phyloP scores from a whole-genome alignment of 2,113 vertebrate species.

The Microcebus tavaratra region DNA sequence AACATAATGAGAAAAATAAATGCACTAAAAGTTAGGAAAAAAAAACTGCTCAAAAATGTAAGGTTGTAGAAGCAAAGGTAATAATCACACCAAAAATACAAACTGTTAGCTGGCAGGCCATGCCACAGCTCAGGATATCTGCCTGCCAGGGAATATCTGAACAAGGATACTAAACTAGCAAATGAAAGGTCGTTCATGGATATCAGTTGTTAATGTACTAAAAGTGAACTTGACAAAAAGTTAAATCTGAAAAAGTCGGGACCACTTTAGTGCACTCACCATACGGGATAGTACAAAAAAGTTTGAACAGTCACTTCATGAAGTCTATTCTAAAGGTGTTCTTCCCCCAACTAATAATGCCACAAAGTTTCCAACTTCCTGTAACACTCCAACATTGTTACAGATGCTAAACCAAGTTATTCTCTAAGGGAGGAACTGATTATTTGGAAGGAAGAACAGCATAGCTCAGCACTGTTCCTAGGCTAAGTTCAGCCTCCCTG shows the following conservation, averaged over 20 bases:
- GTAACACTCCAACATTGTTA: slow-evolving; percentile 20
- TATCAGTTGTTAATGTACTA: background rate
- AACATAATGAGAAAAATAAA: background rate
- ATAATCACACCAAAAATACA: background rate
- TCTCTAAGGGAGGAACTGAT: slow-evolving; percentile 64
- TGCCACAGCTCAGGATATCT: background rate
- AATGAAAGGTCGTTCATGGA: fast-evolving
- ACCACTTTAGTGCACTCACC: background rate
- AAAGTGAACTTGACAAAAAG: background rate
- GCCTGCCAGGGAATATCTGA: background rate
- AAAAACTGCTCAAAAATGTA: background rate
- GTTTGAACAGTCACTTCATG: background rate
- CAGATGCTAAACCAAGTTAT: slow-evolving; percentile 64
- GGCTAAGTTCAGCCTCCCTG: slow-evolving; percentile 44
- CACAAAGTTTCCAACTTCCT: slow-evolving; percentile 10
- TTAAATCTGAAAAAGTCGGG: background rate
- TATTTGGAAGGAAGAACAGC: slow-evolving; percentile 59
- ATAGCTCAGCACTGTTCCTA: slow-evolving; percentile 65
- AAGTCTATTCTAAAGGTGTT: background rate
- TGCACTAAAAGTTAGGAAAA: background rate
- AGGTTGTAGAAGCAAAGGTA: background rate
- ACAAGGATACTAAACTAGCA: background rate
- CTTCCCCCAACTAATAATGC: slow-evolving; percentile 38
- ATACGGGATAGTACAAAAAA: background rate
- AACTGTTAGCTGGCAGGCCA: background rate